phyloP scores from a whole-genome alignment of 2,888 invertebrate genomes.

The Amblyjoppa proteus region DNA sequence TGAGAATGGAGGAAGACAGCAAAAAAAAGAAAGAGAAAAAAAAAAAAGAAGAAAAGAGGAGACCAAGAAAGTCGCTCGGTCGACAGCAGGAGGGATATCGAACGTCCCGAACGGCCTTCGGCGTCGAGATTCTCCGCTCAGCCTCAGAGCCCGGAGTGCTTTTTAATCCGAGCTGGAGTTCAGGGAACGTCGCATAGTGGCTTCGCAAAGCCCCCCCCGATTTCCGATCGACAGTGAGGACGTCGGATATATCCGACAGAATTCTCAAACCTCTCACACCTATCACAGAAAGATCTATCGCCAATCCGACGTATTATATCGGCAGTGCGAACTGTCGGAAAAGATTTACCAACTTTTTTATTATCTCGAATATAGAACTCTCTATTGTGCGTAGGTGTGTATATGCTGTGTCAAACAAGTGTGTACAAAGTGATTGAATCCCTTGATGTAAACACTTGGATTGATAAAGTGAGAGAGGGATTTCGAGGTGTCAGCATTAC shows the following conservation, averaged over 20 bases:
- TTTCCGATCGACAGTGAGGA: constrained; percentile 55
- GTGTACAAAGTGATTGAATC: constrained; percentile 39
- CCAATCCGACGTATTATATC: neutral
- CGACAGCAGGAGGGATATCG: constrained; percentile 61
- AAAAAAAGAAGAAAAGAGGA: constrained; percentile 41
- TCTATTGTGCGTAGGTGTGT: neutral
- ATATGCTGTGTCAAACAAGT: neutral
- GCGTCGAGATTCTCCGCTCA: constrained; percentile 49
- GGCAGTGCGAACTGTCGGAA: constrained; percentile 23
- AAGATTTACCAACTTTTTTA: constrained; percentile 25
- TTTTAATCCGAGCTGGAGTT: constrained; percentile 63
- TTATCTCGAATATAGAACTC: neutral
- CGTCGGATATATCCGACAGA: constrained; percentile 10
- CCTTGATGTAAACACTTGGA: constrained; percentile 1
- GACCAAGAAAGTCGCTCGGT: constrained; percentile 58
- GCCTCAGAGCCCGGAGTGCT: constrained; percentile 59
- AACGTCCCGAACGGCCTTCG: constrained; percentile 54
- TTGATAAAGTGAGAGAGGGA: neutral
- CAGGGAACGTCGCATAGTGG: constrained; percentile 50
- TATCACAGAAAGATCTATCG: neutral
- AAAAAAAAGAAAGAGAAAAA: neutral
- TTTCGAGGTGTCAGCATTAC: neutral
- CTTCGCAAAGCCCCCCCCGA: constrained; percentile 55
- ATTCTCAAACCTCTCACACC: neutral
- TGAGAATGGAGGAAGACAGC: constrained; percentile 32